Conservation (phyloP, 2,113 vertebrate genomes). For the Syngnathus typhle region DNA sequence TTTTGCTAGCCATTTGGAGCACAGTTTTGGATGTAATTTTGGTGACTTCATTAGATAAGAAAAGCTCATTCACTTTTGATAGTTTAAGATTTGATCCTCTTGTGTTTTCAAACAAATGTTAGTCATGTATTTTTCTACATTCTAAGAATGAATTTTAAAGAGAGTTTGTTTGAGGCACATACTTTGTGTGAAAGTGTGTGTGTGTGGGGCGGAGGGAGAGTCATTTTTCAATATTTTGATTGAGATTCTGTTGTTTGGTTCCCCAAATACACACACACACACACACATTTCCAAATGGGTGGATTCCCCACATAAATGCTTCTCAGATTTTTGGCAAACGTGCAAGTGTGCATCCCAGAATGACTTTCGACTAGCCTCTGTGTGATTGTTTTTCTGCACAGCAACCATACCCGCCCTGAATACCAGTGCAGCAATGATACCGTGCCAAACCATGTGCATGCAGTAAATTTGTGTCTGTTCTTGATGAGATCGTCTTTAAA, state of each 20-base stretch:
- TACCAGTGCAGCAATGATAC: constrained; percentile 20
- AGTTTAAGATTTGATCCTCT: neutral
- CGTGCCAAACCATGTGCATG: constrained; percentile 5
- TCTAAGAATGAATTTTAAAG: neutral
- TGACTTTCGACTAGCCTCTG: constrained; percentile 26
- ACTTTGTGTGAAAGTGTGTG: neutral
- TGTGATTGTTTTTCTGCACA: constrained; percentile 33
- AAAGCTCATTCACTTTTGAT: neutral
- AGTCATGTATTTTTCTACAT: neutral
- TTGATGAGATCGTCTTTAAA: constrained; percentile 11
- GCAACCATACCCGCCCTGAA: constrained; percentile 27
- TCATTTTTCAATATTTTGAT: neutral
- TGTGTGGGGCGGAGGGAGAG: neutral
- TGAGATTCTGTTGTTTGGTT: neutral
- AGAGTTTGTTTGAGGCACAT: neutral
- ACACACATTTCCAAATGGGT: constrained; percentile 27
- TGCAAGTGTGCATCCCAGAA: constrained; percentile 22
- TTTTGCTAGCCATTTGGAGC: neutral
- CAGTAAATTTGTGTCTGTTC: neutral
- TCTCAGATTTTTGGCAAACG: constrained; percentile 27
- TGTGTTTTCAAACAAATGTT: neutral
- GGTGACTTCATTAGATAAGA: neutral
- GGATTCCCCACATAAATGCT: constrained; percentile 29
- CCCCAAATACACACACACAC: no score
- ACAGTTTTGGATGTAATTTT: neutral